Percentiles rank a stretch among this genome's conserved stretches.
These are phyloP conservation scores for Cynopterus sphinx DNA, from an alignment of 2,797 vertebrate species.

Conservation along the genomic window DNA sequence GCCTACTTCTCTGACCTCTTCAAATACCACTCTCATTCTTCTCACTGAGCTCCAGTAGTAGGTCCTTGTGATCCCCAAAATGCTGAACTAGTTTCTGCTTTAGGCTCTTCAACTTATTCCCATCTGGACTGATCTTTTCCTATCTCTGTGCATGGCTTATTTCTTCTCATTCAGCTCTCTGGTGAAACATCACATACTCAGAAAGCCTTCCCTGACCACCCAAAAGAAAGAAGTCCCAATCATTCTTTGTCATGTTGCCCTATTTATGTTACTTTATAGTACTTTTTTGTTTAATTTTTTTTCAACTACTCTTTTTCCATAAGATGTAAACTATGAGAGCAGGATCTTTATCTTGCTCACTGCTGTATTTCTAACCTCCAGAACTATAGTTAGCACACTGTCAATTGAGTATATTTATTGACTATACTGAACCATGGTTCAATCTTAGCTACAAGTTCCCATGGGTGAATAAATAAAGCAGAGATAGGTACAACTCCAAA, in stretches of 20 bases:
- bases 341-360: not conserved
- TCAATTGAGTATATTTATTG: not conserved
- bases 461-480: not conserved
- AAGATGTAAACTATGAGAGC: not conserved
- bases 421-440: not conserved
- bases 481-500: not conserved
- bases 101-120: not conserved
- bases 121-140: not conserved
- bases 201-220: not conserved
- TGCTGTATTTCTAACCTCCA: not conserved
- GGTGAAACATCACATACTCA: rapidly evolving
- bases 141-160: rapidly evolving
- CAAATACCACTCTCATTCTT: not conserved
- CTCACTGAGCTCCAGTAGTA: not conserved
- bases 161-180: not conserved
- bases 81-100: not conserved
- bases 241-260: rapidly evolving
- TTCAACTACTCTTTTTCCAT: not conserved
- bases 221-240: too few relatives aligned
- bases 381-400: not conserved
- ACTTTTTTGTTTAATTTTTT: not conserved
- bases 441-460: not conserved
- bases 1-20: not conserved
- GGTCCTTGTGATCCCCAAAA: not conserved
- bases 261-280: not conserved